A percentile compares a stretch with the other conserved stretches of the same genome.
Evolutionary conservation across 2,113 vertebrate genomes (phyloP).

Genomic region (Oryzias javanicus): DNA sequence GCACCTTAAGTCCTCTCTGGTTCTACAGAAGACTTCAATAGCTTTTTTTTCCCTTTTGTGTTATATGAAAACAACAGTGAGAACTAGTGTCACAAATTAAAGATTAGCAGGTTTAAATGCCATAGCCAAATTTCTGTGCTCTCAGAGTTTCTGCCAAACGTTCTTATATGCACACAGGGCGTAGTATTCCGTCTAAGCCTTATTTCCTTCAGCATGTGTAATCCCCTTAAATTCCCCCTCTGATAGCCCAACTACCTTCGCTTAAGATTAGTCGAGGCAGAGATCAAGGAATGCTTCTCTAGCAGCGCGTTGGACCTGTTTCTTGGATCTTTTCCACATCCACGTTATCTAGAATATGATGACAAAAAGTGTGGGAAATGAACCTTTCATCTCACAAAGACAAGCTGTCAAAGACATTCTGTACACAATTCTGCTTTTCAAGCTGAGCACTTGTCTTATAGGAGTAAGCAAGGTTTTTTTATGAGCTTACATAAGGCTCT

Average conservation of each 20-base stretch:
- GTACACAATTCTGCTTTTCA: conserved; percentile 23
- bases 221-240: conserved; percentile 73
- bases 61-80: too few relatives aligned
- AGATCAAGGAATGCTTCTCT: conserved; percentile 42
- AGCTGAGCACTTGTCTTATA: background rate
- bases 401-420: background rate
- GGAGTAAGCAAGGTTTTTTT: too few relatives aligned
- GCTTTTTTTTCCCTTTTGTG: too few relatives aligned
- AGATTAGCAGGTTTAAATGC: too few relatives aligned
- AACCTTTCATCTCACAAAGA: conserved; percentile 2
- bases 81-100: too few relatives aligned
- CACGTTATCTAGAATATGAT: too few relatives aligned
- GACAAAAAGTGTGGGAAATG: background rate
- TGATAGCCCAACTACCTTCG: conserved; percentile 77
- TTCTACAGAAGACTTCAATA: too few relatives aligned
- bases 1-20: background rate
- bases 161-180: conserved; percentile 9
- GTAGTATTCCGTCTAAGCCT: conserved; percentile 45
- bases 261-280: conserved; percentile 74
- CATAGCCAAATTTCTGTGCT: background rate
- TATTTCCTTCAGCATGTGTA: conserved; percentile 72
- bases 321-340: background rate
- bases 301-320: conserved; percentile 8
- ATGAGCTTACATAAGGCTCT: too few relatives aligned
- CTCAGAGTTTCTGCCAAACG: background rate